Base-by-base conservation (phyloP, 2,113 vertebrate genomes). In the Oreotragus oreotragus region DNA sequence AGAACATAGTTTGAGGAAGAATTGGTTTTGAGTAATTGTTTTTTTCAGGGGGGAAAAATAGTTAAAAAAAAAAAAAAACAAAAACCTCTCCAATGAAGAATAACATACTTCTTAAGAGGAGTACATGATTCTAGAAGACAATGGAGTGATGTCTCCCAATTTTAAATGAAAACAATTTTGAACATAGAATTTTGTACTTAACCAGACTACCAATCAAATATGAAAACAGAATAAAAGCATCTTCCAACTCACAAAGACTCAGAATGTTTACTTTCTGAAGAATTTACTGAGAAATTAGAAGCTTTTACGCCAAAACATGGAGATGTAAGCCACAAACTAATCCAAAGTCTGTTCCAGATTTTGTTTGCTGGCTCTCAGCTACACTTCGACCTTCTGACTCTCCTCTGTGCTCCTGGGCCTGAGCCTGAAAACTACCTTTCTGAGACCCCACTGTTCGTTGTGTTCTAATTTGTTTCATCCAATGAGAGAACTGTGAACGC, bases 181-280 rank as follows among this genome's bases (percentile, higher is more conserved):
- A 94, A 84, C 13, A 30, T 77, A 92, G 73, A 96, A 87, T 92
- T 95, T 33, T 92, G 28, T 70, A 90, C 73, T 53, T 90, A 96
- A 57, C 30, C 9, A 70, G 51, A 93, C 19, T 64, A 79, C 79
- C 76, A 81, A 30, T 83, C 27, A 80, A 94, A 94, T 33, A 6
- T 45, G 15, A 96, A 51, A 43, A 80, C 25, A 92, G 88, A 96
- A 90, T 60, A 47, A 5, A 92, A 91, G 55, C n/a, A 39, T 39
- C 88, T 96, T 43, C 8, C 6, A 90, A 62, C 13, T 85, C 10
- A 6, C 27, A 90, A 90, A 93, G 55, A 73, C 66, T 86, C 21
- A 92, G 84, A 84, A 53, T 33, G 14, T 91, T 70, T 84, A 79
- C 36, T 93, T 97, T 96, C 21, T 87, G 21, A 81, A 36, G 77